Evolutionary conservation across 2,113 vertebrate species (phyloP).

Genomic region (Aramus guarauna): DNA sequence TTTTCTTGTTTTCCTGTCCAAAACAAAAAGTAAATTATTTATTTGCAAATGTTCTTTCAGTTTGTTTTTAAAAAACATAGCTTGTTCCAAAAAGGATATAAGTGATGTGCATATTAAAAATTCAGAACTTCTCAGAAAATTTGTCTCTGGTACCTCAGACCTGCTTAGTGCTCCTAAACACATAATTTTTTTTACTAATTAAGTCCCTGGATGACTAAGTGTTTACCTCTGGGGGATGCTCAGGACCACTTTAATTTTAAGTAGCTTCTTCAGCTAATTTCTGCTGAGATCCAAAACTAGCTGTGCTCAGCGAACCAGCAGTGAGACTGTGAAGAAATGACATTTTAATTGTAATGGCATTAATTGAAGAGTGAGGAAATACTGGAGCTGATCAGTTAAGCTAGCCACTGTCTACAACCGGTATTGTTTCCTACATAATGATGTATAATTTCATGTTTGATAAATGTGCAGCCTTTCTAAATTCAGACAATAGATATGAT

Average conservation of each 20-base stretch:
- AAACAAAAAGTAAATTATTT: background rate
- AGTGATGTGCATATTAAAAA: background rate
- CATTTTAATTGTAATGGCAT: fast-evolving
- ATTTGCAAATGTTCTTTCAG: background rate
- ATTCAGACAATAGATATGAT: background rate
- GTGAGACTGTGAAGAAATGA: background rate
- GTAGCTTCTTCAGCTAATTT: background rate
- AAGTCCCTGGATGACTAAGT: background rate
- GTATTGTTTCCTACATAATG: background rate
- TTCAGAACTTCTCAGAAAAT: background rate
- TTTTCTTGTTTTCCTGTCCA: background rate
- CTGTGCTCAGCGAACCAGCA: background rate
- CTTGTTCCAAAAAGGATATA: background rate
- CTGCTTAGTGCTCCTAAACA: background rate
- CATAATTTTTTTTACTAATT: background rate
- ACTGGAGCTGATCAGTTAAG: background rate
- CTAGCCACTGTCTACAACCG: background rate
- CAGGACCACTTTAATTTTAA: background rate
- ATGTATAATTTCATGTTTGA: background rate
- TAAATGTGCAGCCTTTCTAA: background rate
- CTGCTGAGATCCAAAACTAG: background rate
- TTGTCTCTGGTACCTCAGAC: background rate
- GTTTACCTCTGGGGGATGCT: background rate
- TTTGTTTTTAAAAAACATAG: background rate
- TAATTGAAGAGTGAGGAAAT: background rate